Evolutionary conservation across 2,797 vertebrate species (phyloP).

Genomic region (Protosalanx chinensis): DNA sequence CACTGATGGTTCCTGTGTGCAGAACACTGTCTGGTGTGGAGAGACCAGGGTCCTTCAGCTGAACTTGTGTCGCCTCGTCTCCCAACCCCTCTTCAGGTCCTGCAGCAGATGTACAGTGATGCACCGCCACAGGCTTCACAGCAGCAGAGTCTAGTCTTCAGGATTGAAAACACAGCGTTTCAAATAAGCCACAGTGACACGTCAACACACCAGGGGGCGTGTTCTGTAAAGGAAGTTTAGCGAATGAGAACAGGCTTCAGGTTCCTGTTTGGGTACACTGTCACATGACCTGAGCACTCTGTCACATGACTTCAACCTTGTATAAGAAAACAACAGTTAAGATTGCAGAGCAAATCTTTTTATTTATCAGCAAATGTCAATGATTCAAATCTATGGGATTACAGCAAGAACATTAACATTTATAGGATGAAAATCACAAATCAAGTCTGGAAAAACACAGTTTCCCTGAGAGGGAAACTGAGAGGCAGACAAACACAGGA

Average conservation of each 20-base stretch:
- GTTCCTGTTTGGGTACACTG: slow-evolving; percentile 35
- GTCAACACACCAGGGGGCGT: neutral
- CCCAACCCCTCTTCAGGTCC: no score
- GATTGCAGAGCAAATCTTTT: slow-evolving; percentile 24
- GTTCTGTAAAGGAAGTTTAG: neutral
- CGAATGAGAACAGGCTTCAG: slow-evolving; percentile 29
- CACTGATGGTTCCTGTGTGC: neutral
- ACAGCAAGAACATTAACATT: slow-evolving; percentile 34
- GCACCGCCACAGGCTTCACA: slow-evolving; percentile 46
- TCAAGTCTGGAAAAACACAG: slow-evolving; percentile 53
- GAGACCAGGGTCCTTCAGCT: neutral
- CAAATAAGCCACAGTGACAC: slow-evolving; percentile 45
- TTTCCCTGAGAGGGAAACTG: slow-evolving; percentile 38
- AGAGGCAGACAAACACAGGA: slow-evolving; percentile 26
- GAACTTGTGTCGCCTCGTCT: slow-evolving; percentile 24
- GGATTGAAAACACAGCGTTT: slow-evolving; percentile 67
- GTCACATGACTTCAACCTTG: slow-evolving; percentile 10
- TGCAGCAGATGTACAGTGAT: slow-evolving; percentile 28
- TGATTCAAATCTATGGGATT: slow-evolving; percentile 41
- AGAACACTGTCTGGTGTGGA: neutral
- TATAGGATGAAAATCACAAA: slow-evolving; percentile 36
- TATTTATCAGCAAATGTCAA: slow-evolving; percentile 25
- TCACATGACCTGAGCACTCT: slow-evolving; percentile 35
- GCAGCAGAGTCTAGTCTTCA: slow-evolving; percentile 55
- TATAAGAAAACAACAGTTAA: slow-evolving; percentile 39